Base-by-base conservation (phyloP, 2,113 vertebrate species). In the Leptodactylus fuscus region DNA sequence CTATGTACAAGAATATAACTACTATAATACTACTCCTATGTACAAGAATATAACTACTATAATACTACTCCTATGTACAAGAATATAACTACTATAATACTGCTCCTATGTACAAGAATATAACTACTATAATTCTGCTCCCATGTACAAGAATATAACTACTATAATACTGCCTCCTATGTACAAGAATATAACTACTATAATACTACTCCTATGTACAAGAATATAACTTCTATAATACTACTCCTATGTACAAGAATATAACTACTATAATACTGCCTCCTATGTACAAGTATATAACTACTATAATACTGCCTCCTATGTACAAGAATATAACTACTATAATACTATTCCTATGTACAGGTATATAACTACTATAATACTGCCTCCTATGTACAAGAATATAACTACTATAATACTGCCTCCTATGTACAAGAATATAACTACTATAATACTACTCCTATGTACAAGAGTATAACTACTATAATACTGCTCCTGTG, bases 1-100 rank as follows among this genome's bases (percentile, higher is more conserved):
- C 46, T 48, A 48, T 48, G 46, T 48, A 48, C 46, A 48, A 48
- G 46, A 48, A 2, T 48, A 48, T 48, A 48, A 48, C 46, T 48
- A 48, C 46, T 48, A 48, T 48, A 48, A 48, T 48, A 48, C 46
- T 48, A 11, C 46, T 15, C 46, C 46, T 48, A 48, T 48, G 46
- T 48, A 48, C 46, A 48, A 15, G 2, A 48, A 48, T 62, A 62
- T 62, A 62, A 13, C 29, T 67, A 36, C 29, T 67, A 20, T 67
- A 67, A 67, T 67, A 67, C 62, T 67, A 29, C 62, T 9, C 29
- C 62, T 67, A 67, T 67, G 13, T 67, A 34, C 29, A 67, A 9
- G 29, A 67, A 67, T 67, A 36, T 67, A 67, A 36, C 62, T 36
- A 20, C 62, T 34, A 67, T 67, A 67, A 67, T 67, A 67, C 62